Evolutionary conservation across 2,888 invertebrate genomes (phyloP).

Genomic region (Drosophila pseudotalamancana): DNA sequence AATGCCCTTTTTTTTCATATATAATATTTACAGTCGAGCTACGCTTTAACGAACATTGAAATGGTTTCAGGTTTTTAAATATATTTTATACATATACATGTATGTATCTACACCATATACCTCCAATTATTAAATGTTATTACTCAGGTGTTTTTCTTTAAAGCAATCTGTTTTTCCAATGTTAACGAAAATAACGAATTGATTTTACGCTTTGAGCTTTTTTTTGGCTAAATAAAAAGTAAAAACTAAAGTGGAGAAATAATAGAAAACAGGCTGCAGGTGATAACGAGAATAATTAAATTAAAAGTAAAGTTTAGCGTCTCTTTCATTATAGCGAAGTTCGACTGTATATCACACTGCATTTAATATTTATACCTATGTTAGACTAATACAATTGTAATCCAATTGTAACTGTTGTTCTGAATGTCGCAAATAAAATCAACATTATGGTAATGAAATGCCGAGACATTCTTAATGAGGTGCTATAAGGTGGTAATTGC

Average conservation of each 20-base stretch:
- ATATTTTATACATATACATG: neutral
- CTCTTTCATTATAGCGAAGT: neutral
- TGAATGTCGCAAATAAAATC: slow-evolving; percentile 6
- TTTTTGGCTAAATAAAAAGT: neutral
- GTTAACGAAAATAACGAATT: neutral
- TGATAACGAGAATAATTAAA: neutral
- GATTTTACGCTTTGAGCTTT: neutral
- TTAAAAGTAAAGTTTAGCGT: neutral
- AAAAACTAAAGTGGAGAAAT: neutral
- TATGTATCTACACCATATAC: neutral
- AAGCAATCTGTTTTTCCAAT: neutral
- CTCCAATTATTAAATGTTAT: neutral
- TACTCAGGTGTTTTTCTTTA: neutral
- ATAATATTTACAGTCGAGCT: slow-evolving; percentile 4
- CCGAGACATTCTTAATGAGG: neutral
- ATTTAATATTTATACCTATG: neutral
- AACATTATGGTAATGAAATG: neutral
- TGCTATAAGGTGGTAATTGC: slow-evolving; percentile 1
- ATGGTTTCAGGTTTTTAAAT: too few species aligned
- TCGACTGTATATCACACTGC: neutral
- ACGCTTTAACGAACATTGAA: neutral
- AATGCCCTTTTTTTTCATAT: neutral
- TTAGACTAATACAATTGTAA: neutral
- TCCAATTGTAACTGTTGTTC: neutral
- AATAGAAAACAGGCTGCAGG: neutral